Evolutionary conservation across 2,797 vertebrate species (phyloP), one percentile per base, ranked within the genome.

Genomic region (Linurgus olivaceus): DNA sequence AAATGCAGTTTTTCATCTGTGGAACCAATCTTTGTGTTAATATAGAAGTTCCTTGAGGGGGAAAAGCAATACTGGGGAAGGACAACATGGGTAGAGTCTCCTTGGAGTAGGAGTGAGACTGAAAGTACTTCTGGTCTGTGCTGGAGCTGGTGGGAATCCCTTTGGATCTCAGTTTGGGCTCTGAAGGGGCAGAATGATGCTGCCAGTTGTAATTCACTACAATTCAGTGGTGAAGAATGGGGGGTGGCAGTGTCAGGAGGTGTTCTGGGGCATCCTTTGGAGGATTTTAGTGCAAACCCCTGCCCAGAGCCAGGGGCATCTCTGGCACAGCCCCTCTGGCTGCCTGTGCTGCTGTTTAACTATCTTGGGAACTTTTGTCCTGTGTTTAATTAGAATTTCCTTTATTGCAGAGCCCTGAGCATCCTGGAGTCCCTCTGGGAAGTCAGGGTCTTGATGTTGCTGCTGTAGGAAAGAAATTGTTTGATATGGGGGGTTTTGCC

Each of bases 161-260:
- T 38, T 14, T 40, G 38, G 47, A 2, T 33, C 31, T 31, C 23
- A 59, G 7, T 4, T 17, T 14, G 13, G 54, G 29, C 24, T 38
- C 24, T 9, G 3, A 38, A 6, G 29, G 47, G 24, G 47, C 72
- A 76, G 13, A 45, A 1, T 3, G 26, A 6, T 25, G 20, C 55
- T 61, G 63, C 55, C 83, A 70, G 11, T 2, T 31, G 48, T 17
- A 5, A 86, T 35, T 40, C 38, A 16, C 38, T 40, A 40, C 38
- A 40, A 40, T 40, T 25, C 38, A 25, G 6, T 8, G 5, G 17
- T 47, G 40, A 25, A 7, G 3, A 17, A 3, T 1, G 3, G 26
- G 13, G 21, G 6, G 0, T 75, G 47, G 40, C 24, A 54, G 8
- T 40, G 55, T 3, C 73, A 77, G 63, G 50, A 31, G 73, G 9